Conservation (phyloP, 2,797 vertebrate species). For the Macropus fuliginosus region DNA sequence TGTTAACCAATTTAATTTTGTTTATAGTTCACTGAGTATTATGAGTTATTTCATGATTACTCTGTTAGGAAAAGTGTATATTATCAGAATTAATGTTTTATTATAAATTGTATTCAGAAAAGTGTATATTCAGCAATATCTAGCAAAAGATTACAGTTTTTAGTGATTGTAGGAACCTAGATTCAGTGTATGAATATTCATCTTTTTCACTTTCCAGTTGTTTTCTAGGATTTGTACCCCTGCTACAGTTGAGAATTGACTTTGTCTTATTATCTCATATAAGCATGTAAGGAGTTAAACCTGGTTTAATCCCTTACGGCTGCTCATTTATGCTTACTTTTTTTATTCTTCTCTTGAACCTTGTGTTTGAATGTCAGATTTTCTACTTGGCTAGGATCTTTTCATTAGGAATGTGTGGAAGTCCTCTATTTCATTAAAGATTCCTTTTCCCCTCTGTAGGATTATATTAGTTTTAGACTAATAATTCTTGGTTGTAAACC, state of each 20-base stretch:
- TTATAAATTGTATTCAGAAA: background rate
- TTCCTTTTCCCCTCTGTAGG: background rate
- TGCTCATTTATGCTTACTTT: background rate
- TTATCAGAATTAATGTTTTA: background rate
- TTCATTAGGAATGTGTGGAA: background rate
- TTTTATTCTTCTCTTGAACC: background rate
- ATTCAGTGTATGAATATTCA: background rate
- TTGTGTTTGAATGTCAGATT: background rate
- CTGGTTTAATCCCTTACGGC: background rate
- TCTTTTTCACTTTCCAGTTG: background rate
- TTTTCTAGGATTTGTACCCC: background rate
- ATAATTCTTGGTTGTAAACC: too few species aligned
- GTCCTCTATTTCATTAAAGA: background rate
- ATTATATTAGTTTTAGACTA: too few species aligned
- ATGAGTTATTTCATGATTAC: background rate
- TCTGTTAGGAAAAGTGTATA: background rate
- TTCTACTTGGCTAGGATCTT: background rate
- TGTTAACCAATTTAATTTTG: background rate
- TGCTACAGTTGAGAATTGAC: background rate
- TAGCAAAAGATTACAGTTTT: background rate
- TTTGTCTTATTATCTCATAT: background rate
- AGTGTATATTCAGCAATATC: background rate
- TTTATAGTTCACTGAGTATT: background rate
- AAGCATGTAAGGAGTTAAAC: background rate
- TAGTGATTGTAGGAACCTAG: background rate